phyloP scores from a whole-genome alignment of 2,888 invertebrate genomes.

The Trichopria drosophilae region DNA sequence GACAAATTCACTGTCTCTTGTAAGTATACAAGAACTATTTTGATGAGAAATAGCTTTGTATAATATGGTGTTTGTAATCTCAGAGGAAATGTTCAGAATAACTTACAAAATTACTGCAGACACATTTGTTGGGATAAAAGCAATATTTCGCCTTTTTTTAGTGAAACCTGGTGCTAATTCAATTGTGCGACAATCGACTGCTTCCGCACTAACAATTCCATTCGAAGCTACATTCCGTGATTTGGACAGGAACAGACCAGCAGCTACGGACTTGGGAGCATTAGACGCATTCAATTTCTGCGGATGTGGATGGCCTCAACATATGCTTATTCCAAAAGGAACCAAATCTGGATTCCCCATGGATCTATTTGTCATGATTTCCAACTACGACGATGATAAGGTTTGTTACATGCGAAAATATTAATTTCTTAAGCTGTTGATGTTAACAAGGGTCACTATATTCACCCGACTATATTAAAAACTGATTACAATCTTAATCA shows the following conservation, averaged over 20 bases:
- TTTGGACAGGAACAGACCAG: conserved; percentile 73
- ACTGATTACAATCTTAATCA: too few species aligned
- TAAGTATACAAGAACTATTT: too few species aligned
- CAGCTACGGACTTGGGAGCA: conserved; percentile 51
- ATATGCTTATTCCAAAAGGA: conserved; percentile 78
- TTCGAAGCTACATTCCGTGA: conserved; percentile 77
- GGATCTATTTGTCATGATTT: conserved; percentile 77
- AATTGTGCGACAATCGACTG: conserved; percentile 67
- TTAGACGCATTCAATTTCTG: conserved; percentile 74
- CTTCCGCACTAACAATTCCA: conserved; percentile 82
- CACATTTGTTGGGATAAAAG: too few species aligned
- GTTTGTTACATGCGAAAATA: too few species aligned
- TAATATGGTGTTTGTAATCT: too few species aligned
- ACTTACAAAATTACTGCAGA: too few species aligned
- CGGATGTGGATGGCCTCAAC: conserved; percentile 87
- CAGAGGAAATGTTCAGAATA: too few species aligned
- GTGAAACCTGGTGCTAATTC: conserved; percentile 71
- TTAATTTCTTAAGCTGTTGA: too few species aligned
- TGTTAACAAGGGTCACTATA: too few species aligned
- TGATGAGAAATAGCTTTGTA: too few species aligned
- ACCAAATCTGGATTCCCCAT: conserved; percentile 67
- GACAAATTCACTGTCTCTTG: conserved; percentile 70
- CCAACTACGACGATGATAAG: conserved; percentile 71
- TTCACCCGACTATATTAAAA: too few species aligned
- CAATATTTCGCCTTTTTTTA: too few species aligned